Evolutionary conservation across 1,140 invertebrate genomes (phyloP).

Genomic region (Dendroctonus ponderosae): DNA sequence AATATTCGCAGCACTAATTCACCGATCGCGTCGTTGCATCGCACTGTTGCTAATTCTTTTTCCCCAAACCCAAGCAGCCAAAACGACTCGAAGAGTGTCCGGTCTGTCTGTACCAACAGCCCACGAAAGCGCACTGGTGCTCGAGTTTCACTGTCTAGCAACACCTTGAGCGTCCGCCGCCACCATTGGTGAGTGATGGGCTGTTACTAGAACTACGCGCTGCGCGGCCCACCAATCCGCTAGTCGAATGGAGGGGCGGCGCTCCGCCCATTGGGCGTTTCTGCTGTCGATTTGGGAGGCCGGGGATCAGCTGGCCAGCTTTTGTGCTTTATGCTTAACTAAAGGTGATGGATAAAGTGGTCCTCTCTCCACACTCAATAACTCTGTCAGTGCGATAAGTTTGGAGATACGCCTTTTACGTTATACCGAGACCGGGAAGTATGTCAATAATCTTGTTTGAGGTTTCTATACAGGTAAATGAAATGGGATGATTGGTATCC

Average conservation of each 20-base stretch:
- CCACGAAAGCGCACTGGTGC: constrained; percentile 39
- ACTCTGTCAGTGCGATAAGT: constrained; percentile 40
- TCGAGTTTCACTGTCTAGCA: constrained; percentile 5
- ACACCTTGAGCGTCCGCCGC: constrained; percentile 16
- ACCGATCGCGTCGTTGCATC: neutral
- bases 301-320: constrained; percentile 30
- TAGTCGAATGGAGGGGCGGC: constrained; percentile 32
- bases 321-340: constrained; percentile 48
- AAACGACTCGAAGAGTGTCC: neutral
- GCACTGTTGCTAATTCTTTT: no score
- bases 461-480: constrained; percentile 32
- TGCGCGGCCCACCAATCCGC: constrained; percentile 37
- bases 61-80: neutral
- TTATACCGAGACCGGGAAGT: constrained; percentile 38
- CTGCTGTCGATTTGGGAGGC: constrained; percentile 40
- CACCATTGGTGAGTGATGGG: constrained; percentile 37
- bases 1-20: neutral
- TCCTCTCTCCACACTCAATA: constrained; percentile 41
- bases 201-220: constrained; percentile 41
- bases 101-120: constrained; percentile 3
- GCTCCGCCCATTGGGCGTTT: constrained; percentile 34
- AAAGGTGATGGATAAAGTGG: constrained; percentile 51
- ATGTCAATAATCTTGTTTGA: constrained; percentile 37
- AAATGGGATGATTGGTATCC: constrained; percentile 25
- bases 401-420: constrained; percentile 43